Conservation (phyloP, 2,888 invertebrate genomes). For the Aspidiotus destructor region DNA sequence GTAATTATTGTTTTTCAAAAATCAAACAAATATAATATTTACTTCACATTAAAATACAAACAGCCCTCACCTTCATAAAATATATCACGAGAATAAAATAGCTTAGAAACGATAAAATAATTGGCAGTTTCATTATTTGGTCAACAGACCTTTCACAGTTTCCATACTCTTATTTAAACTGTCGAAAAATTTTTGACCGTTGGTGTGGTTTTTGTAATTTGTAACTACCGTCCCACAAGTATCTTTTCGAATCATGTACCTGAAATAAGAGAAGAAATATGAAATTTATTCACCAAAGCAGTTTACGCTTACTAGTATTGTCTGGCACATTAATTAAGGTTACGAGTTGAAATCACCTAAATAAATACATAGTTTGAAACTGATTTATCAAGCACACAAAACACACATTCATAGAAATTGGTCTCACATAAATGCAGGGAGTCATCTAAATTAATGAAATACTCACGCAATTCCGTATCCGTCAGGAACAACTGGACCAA, state of each 20-base stretch:
- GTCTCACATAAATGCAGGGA: constrained; percentile 15
- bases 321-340: too few relatives aligned
- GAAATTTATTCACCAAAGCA: too few relatives aligned
- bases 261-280: constrained; percentile 44
- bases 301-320: too few relatives aligned
- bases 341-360: too few relatives aligned
- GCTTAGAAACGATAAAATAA: neutral
- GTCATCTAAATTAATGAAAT: constrained; percentile 9
- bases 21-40: too few relatives aligned
- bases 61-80: neutral
- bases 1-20: too few relatives aligned
- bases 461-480: constrained; percentile 86
- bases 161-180: constrained; percentile 62
- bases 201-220: constrained; percentile 60
- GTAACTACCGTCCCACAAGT: constrained; percentile 74
- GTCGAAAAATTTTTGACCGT: constrained; percentile 61
- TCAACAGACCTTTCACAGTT: constrained; percentile 50
- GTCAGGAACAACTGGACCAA: constrained; percentile 83
- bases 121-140: neutral
- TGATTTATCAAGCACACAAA: too few relatives aligned
- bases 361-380: too few relatives aligned
- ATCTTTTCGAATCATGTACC: constrained; percentile 77
- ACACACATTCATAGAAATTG: too few relatives aligned
- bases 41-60: too few relatives aligned
- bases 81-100: constrained; percentile 1